Conservation (phyloP, 2,888 invertebrate genomes). For the Belgica antarctica region DNA sequence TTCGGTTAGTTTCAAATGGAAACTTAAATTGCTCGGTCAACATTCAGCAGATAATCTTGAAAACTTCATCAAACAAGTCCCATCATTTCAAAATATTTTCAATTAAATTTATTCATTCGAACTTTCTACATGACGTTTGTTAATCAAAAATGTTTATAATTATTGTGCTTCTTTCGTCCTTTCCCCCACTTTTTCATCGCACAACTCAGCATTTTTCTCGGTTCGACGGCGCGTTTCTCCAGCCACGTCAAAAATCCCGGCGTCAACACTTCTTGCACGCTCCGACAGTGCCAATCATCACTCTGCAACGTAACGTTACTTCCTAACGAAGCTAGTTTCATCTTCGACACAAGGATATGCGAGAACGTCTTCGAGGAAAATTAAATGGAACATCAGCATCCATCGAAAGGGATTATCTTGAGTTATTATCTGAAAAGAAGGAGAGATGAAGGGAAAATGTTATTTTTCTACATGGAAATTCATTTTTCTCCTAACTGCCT, state of each 20-base stretch:
- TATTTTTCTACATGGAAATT: slow-evolving; percentile 18
- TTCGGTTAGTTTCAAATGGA: no score
- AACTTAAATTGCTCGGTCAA: no score
- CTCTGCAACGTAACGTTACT: neutral
- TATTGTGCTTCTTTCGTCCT: neutral
- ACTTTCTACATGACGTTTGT: no score
- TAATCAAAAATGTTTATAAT: slow-evolving; percentile 40
- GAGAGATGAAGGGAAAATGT: slow-evolving; percentile 5
- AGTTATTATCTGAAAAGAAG: slow-evolving; percentile 31
- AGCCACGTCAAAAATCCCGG: neutral
- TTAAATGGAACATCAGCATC: slow-evolving; percentile 33
- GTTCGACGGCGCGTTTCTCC: neutral
- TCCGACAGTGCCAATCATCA: neutral
- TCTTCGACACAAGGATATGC: neutral
- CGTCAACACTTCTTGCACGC: no score
- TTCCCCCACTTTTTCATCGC: neutral
- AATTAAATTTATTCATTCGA: no score
- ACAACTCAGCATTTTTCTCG: slow-evolving; percentile 24
- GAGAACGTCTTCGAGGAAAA: slow-evolving; percentile 10
- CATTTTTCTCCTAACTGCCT: slow-evolving; percentile 9
- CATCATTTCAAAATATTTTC: no score
- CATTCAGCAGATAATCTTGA: no score
- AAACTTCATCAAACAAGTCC: no score
- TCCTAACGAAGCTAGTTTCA: neutral
- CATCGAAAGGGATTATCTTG: slow-evolving; percentile 41